Base-by-base conservation (phyloP, 2,113 vertebrate genomes). In the Hymenochirus boettgeri region DNA sequence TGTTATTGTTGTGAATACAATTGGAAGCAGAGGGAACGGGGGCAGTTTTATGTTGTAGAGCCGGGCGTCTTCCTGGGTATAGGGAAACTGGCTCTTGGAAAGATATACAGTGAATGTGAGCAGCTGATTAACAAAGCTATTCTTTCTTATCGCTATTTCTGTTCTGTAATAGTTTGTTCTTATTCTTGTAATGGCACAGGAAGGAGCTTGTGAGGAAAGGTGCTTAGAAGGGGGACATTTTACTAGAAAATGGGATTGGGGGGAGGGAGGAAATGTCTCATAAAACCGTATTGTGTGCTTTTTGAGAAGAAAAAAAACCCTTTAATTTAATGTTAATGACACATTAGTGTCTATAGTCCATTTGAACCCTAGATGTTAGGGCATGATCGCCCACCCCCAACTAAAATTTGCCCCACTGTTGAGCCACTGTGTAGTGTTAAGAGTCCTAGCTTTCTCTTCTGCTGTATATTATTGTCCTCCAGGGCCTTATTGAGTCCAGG, bases 1-100 rank as follows among this genome's bases (percentile, higher is more conserved):
- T 69, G 65, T 69, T 59, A 69, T 69, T 69, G 65, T 69, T 69
- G 65, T 37, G 58, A 69, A 69, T 60, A 69, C 65, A 69, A 69
- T 69, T 69, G 51, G 57, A 26, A 60, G 25, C 47, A 45, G 33
- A 31, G 65, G 51, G 65, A 69, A 60, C 27, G 65, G 65, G 65
- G 59, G 65, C 56, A 69, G 65, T 51, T 69, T 60, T 53, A n/a
- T 60, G 56, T 7, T 53, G 65, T 7, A 45, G 56, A 60, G 51
- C 35, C 18, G 33, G 65, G 47, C 56, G 57, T 52, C 65, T 69
- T 69, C 65, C 65, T 69, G 56, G 65, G 65, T 69, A 69, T 42
- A 48, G 47, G 61, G 47, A 69, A 60, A 24, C 65, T n/a, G 21
- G n/a, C 23, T 35, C 48, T 69, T 69, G 47, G 57, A 69, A 60